A percentile compares a stretch with the other conserved stretches of the same genome.
These are phyloP conservation scores for Callyntrura sp. DNA, from an alignment of 2,888 invertebrate species.

Conservation along the genomic window DNA sequence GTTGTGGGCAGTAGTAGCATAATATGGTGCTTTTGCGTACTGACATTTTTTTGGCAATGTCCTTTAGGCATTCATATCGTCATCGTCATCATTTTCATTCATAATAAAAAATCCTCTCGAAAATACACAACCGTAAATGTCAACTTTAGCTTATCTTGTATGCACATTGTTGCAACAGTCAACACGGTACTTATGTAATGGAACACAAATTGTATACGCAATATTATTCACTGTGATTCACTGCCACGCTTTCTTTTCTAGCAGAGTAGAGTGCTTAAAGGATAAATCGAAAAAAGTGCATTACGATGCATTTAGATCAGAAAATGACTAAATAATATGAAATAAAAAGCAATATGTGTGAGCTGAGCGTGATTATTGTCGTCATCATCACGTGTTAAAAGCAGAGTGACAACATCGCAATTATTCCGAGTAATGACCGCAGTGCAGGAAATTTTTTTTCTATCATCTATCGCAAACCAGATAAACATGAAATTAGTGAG, in stretches of 20 bases:
- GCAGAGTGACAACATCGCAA: too few species aligned
- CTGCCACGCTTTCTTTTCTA: too few species aligned
- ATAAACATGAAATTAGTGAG: neutral
- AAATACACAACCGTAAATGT: conserved; percentile 12
- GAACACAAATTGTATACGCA: too few species aligned
- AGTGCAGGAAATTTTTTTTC: neutral
- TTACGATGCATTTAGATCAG: neutral
- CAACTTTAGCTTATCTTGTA: conserved; percentile 20
- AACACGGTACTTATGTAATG: neutral
- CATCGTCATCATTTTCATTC: neutral
- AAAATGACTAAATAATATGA: conserved; percentile 1
- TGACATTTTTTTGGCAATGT: conserved; percentile 26
- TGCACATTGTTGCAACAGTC: conserved; percentile 4
- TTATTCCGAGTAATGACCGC: neutral
- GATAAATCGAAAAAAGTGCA: conserved; percentile 4
- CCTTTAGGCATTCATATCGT: conserved; percentile 15
- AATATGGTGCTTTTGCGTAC: neutral
- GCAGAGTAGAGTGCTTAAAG: too few species aligned
- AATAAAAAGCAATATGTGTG: neutral
- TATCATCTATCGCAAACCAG: too few species aligned
- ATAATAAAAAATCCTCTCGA: neutral
- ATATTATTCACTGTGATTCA: too few species aligned
- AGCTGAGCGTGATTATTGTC: too few species aligned
- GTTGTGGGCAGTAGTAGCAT: neutral
- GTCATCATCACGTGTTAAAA: too few species aligned